Evolutionary conservation across 1,140 invertebrate species (phyloP).

Genomic region (Aphelinus atriplicis): DNA sequence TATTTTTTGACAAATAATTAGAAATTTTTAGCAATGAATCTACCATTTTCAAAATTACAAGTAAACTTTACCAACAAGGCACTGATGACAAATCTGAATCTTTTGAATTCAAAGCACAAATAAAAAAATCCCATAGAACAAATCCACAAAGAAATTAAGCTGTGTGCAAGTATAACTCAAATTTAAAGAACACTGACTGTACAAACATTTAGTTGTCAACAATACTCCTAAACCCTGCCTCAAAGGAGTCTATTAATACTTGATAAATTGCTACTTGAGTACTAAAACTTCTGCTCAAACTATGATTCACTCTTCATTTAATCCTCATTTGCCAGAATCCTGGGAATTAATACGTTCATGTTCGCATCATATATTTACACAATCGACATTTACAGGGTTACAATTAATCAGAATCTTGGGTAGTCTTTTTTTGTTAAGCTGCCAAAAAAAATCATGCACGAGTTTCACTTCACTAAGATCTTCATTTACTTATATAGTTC

Average conservation of each 20-base stretch:
- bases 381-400: slow-evolving; percentile 40
- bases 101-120: slow-evolving; percentile 1
- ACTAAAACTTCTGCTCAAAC: slow-evolving; percentile 1
- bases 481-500: background rate
- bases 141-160: too few relatives aligned
- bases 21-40: background rate
- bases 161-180: too few relatives aligned
- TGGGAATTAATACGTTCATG: slow-evolving; percentile 23
- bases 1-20: background rate
- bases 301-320: slow-evolving; percentile 10
- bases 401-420: slow-evolving; percentile 24
- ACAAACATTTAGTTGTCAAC: slow-evolving; percentile 28
- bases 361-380: slow-evolving; percentile 35
- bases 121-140: background rate
- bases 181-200: slow-evolving; percentile 23
- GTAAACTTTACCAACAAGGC: slow-evolving; percentile 31
- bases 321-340: slow-evolving; percentile 15
- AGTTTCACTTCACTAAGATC: slow-evolving; percentile 1
- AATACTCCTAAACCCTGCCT: slow-evolving; percentile 15
- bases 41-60: background rate
- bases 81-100: slow-evolving; percentile 21
- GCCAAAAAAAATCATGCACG: slow-evolving; percentile 20
- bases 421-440: slow-evolving; percentile 12
- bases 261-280: slow-evolving; percentile 32
- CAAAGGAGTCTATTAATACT: slow-evolving; percentile 30